These are phyloP conservation scores for Drosophila burlai DNA, from an alignment of 1,140 invertebrate species.

Conservation along the genomic window DNA sequence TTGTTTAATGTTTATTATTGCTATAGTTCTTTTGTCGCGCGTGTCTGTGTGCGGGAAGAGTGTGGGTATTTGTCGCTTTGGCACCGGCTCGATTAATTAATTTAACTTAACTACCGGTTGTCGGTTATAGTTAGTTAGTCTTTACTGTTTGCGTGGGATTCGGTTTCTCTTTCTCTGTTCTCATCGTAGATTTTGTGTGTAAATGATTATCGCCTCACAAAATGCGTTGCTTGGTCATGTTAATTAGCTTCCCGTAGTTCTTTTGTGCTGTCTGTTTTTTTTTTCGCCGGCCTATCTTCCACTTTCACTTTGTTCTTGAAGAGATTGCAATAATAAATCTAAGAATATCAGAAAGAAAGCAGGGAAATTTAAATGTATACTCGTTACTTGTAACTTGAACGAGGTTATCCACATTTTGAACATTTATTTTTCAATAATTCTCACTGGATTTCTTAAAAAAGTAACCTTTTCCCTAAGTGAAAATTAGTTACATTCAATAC, in stretches of 20 bases:
- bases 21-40: conserved; percentile 36
- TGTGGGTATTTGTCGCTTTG: conserved; percentile 35
- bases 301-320: conserved; percentile 4
- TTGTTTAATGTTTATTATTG: conserved; percentile 40
- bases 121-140: conserved; percentile 30
- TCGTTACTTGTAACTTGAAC: not conserved
- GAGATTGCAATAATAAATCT: not conserved
- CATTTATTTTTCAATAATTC: not conserved
- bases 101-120: conserved; percentile 12
- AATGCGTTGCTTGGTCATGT: conserved; percentile 64
- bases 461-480: not conserved
- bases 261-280: conserved; percentile 38
- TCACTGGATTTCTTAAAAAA: not conserved
- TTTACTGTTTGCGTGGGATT: conserved; percentile 47
- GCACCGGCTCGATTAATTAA: conserved; percentile 30
- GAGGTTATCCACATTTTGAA: not conserved
- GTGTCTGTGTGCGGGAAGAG: conserved; percentile 11
- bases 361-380: not conserved
- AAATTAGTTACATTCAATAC: not conserved
- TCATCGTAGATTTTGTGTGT: conserved; percentile 45
- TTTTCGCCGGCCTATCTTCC: not conserved
- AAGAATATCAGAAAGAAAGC: not conserved
- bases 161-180: conserved; percentile 24
- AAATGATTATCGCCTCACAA: conserved; percentile 75
- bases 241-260: conserved; percentile 6